phyloP scores from a whole-genome alignment of 2,797 vertebrate genomes.

The Lacerta viridis region DNA sequence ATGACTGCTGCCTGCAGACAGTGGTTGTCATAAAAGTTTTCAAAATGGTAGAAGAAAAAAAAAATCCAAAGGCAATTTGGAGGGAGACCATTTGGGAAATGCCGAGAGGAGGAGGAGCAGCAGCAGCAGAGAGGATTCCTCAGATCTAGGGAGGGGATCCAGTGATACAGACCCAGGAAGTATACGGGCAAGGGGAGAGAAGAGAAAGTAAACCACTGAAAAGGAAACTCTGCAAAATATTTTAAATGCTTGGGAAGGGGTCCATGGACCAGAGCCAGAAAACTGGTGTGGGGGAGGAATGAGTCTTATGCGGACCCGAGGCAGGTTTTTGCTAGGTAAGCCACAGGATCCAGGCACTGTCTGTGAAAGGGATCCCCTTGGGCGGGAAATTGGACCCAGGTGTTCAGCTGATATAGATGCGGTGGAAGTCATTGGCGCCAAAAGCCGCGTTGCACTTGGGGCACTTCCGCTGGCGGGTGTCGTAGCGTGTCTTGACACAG shows the following conservation, averaged over 20 bases:
- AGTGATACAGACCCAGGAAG: background rate
- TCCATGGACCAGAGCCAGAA: background rate
- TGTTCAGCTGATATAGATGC: constrained; percentile 93
- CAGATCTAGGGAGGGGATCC: background rate
- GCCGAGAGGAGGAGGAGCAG: background rate
- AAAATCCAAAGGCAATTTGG: background rate
- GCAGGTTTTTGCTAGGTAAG: background rate
- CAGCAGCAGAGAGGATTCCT: background rate
- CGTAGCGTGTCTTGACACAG: constrained; percentile 93
- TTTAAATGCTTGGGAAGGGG: background rate
- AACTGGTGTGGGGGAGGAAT: background rate
- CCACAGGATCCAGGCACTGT: background rate
- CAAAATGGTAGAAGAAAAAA: background rate
- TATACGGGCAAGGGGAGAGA: no score
- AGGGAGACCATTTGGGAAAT: background rate
- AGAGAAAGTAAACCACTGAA: background rate
- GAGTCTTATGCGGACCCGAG: background rate
- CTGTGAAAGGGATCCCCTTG: background rate
- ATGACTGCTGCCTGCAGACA: constrained; percentile 26
- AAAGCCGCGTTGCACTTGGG: constrained; percentile 97
- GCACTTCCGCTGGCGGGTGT: constrained; percentile 95
- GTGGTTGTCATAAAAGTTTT: background rate
- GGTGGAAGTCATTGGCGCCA: constrained; percentile 95
- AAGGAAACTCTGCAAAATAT: background rate
- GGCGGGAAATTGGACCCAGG: background rate